Evolutionary conservation across 2,888 invertebrate species (phyloP).

Genomic region (Antheraea yamamai): DNA sequence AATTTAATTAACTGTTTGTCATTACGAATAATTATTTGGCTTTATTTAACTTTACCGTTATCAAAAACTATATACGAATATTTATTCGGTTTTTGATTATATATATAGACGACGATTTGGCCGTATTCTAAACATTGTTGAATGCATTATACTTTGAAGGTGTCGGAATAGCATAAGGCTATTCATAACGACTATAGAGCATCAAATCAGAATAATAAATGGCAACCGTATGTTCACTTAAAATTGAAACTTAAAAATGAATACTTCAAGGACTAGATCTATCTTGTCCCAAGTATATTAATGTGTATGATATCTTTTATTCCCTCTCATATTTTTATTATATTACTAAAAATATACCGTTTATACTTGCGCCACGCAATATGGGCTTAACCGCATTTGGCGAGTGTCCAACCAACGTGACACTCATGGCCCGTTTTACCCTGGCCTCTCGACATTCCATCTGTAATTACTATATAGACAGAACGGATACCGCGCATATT

Average conservation of each 20-base stretch:
- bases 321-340: neutral
- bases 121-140: too few species aligned
- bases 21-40: too few species aligned
- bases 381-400: conserved; percentile 29
- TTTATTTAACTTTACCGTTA: too few species aligned
- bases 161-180: too few species aligned
- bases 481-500: neutral
- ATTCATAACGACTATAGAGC: too few species aligned
- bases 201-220: too few species aligned
- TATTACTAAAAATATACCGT: neutral
- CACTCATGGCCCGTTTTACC: conserved; percentile 30
- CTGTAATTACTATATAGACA: conserved; percentile 18
- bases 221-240: too few species aligned
- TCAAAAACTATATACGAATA: too few species aligned
- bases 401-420: conserved; percentile 32
- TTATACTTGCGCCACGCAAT: neutral
- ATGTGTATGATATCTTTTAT: neutral
- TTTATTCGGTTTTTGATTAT: too few species aligned
- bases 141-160: too few species aligned
- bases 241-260: neutral
- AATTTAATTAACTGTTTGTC: too few species aligned
- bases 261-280: neutral
- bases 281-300: neutral
- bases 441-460: conserved; percentile 25
- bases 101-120: too few species aligned